Base-by-base conservation (phyloP, 1,140 invertebrate species). In the Achatina immaculata region DNA sequence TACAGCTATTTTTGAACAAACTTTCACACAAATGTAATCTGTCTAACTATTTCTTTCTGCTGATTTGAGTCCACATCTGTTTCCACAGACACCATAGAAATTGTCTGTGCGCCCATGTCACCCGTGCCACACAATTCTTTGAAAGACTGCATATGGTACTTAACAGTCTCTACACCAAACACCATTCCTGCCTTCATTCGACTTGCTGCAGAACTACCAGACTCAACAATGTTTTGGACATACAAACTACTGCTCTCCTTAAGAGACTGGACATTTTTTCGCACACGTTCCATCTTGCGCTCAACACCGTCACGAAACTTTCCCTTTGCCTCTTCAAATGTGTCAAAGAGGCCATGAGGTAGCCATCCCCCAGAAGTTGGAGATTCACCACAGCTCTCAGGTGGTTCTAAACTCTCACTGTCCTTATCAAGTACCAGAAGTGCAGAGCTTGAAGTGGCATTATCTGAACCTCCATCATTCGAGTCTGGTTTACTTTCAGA, bases 51-150 rank as follows among this genome's bases (percentile, higher is more conserved):
- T 76, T 85, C 82, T 16, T 68, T 81, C 21, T 48, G 55, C 43
- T 87, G 78, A 7, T 87, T 81, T 11, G 87, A 86, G 55, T 90
- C 88, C 9, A 88, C 82, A 80, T 89, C 86, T 3, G 89, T 88
- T 1, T 86, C 83, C 21, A 90, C 83, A 2, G 90, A 89, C 0
- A 90, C 71, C 62, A 86, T 88, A 28, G 90, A 90, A 0, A 90
- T 85, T 1, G 90, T 90, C 62, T 89, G 88, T 14, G 82, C 76
- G 14, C 88, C 86, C 88, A 89, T 89, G 48, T 90, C 88, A 24
- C 90, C 88, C 0, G 88, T 89, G n/a, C 90, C 89, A 71, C 90
- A 90, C 21, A 90, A 86, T 71, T 90, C 90, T 55, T 87, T 87
- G 65, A 90, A 87, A 38, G 90, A 90, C 83, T 86, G 86, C 1